Conservation (phyloP, 2,888 invertebrate genomes). For the Euproctis similis region DNA sequence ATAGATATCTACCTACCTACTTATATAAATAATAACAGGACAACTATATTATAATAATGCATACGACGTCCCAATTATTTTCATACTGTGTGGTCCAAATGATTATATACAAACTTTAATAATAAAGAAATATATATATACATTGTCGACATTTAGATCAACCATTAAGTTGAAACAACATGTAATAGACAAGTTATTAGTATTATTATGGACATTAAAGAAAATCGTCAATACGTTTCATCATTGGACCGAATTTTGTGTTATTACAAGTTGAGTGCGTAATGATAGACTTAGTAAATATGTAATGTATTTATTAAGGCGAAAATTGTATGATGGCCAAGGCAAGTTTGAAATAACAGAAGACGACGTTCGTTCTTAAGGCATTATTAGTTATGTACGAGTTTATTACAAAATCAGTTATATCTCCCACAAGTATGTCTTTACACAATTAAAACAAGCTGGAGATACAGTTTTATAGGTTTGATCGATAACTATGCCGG, state of each 20-base stretch:
- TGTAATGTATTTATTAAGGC: too few species aligned
- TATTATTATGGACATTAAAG: constrained; percentile 54
- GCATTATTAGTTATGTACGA: too few species aligned
- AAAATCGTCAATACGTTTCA: constrained; percentile 52
- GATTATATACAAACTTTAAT: constrained; percentile 50
- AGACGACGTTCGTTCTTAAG: neutral
- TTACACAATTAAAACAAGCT: too few species aligned
- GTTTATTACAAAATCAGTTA: too few species aligned
- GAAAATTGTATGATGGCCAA: too few species aligned
- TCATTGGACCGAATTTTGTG: constrained; percentile 29
- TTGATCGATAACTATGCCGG: too few species aligned
- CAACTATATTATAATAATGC: constrained; percentile 42
- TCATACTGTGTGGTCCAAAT: constrained; percentile 60
- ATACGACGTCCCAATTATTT: constrained; percentile 64
- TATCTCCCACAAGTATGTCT: too few species aligned
- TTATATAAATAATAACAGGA: constrained; percentile 40
- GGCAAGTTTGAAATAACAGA: too few species aligned
- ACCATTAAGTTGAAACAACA: constrained; percentile 61
- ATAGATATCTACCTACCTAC: constrained; percentile 27
- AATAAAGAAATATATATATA: constrained; percentile 55
- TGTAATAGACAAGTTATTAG: constrained; percentile 64
- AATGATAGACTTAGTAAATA: constrained; percentile 8
- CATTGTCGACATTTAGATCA: constrained; percentile 62
- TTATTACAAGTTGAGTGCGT: constrained; percentile 21
- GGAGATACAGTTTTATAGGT: too few species aligned